phyloP scores from a whole-genome alignment of 2,888 invertebrate species.

The Petrolisthes manimaculis region DNA sequence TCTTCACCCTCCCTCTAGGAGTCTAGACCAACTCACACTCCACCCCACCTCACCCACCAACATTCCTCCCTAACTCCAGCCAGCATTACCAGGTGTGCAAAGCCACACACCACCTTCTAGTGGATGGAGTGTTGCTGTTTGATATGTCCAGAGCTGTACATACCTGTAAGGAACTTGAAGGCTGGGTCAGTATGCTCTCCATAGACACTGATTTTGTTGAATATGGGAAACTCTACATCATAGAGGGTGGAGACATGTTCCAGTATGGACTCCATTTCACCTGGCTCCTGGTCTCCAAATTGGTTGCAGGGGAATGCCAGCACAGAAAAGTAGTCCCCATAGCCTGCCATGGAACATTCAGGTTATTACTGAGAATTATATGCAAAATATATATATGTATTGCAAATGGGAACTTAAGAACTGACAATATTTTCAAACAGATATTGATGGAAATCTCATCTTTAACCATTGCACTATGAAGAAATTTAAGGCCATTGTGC shows the following conservation, averaged over 20 bases:
- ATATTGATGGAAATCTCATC: not conserved
- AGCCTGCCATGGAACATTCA: slow-evolving; percentile 49
- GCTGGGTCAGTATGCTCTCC: slow-evolving; percentile 69
- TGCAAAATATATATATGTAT: not conserved
- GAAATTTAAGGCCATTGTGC: no score
- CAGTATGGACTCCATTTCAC: slow-evolving; percentile 69
- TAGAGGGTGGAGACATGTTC: slow-evolving; percentile 69
- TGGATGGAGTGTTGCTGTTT: no score
- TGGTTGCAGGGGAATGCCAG: slow-evolving; percentile 74
- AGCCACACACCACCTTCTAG: no score
- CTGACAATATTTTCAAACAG: not conserved
- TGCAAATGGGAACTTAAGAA: not conserved
- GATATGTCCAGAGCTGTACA: slow-evolving; percentile 28
- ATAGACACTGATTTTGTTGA: slow-evolving; percentile 71
- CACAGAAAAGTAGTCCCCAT: slow-evolving; percentile 70
- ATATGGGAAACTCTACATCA: slow-evolving; percentile 72
- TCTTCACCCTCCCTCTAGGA: no score
- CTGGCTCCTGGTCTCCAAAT: slow-evolving; percentile 73
- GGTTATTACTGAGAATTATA: no score
- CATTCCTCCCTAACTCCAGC: no score
- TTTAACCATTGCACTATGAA: no score
- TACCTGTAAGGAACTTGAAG: slow-evolving; percentile 70
- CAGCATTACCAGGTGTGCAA: no score
- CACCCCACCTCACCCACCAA: no score
- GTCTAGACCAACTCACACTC: no score